Conservation (phyloP, 2,888 invertebrate species). For the Tipula unca region DNA sequence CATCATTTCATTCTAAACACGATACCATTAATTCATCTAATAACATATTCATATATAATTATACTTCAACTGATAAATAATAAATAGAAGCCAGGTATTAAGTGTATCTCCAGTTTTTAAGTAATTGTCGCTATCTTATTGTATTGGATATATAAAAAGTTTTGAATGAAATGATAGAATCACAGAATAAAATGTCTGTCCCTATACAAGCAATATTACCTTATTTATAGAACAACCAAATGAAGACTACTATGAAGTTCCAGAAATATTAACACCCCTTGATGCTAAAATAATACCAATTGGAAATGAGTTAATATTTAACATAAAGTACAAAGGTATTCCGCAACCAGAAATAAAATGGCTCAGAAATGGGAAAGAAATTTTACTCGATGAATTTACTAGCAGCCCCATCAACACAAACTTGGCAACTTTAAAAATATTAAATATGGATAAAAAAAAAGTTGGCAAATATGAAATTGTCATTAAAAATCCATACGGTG, state of each 20-base stretch:
- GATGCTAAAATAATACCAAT: slow-evolving; percentile 64
- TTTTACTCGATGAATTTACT: slow-evolving; percentile 55
- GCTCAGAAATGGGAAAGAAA: slow-evolving; percentile 74
- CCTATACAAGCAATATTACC: not conserved
- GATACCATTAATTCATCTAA: not conserved
- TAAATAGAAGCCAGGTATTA: not conserved
- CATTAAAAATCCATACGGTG: slow-evolving; percentile 67
- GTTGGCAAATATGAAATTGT: slow-evolving; percentile 83
- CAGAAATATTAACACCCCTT: slow-evolving; percentile 65
- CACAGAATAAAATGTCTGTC: not conserved
- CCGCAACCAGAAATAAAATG: slow-evolving; percentile 71
- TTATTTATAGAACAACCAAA: not conserved
- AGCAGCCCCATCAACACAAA: slow-evolving; percentile 51
- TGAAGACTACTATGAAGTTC: slow-evolving; percentile 44
- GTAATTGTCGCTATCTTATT: not conserved
- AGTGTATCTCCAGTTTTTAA: not conserved
- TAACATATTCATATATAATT: slow-evolving; percentile 20
- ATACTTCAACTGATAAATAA: slow-evolving; percentile 17
- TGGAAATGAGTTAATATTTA: slow-evolving; percentile 58
- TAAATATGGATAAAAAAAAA: slow-evolving; percentile 62
- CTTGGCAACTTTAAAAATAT: slow-evolving; percentile 55
- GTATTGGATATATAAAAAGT: not conserved
- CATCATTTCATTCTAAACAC: not conserved
- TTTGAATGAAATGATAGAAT: slow-evolving; percentile 14
- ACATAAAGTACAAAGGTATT: slow-evolving; percentile 62